Evolutionary conservation across 2,888 invertebrate genomes (phyloP).

Genomic region (Megastigmus dorsalis): DNA sequence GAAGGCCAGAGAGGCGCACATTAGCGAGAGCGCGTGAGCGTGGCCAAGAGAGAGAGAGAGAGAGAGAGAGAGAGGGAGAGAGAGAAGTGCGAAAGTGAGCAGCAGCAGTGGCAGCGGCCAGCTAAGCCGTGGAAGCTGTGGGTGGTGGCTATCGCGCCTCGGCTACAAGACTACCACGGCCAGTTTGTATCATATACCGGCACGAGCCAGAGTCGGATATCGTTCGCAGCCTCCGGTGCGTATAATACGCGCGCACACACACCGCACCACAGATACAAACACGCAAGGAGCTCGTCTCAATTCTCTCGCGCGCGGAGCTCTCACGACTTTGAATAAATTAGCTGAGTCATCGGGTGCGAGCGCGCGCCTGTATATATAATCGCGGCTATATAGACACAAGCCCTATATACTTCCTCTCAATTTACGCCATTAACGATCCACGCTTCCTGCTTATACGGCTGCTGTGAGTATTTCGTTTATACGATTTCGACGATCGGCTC

Average conservation of each 20-base stretch:
- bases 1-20: neutral
- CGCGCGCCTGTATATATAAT: conserved; percentile 53
- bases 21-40: neutral
- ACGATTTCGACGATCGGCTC: too few relatives aligned
- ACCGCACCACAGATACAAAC: too few relatives aligned
- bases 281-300: too few relatives aligned
- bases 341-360: conserved; percentile 63
- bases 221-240: conserved; percentile 25
- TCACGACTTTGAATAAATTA: conserved; percentile 66
- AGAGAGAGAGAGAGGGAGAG: conserved; percentile 8
- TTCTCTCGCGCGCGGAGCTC: conserved; percentile 16
- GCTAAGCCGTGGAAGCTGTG: too few relatives aligned
- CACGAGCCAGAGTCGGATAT: conserved; percentile 38
- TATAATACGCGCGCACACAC: too few relatives aligned
- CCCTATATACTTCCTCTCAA: conserved; percentile 45
- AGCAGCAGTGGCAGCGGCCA: too few relatives aligned
- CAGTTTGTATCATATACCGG: conserved; percentile 56
- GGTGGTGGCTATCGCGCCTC: conserved; percentile 59
- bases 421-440: conserved; percentile 43
- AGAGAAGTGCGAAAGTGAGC: neutral
- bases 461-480: too few relatives aligned
- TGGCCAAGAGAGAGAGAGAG: neutral
- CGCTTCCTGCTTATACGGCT: conserved; percentile 34
- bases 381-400: conserved; percentile 44
- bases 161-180: conserved; percentile 60